A percentile compares a stretch with the other conserved stretches of the same genome.
phyloP scores from a whole-genome alignment of 1,140 invertebrate genomes.

The Heliothis subflexa region DNA sequence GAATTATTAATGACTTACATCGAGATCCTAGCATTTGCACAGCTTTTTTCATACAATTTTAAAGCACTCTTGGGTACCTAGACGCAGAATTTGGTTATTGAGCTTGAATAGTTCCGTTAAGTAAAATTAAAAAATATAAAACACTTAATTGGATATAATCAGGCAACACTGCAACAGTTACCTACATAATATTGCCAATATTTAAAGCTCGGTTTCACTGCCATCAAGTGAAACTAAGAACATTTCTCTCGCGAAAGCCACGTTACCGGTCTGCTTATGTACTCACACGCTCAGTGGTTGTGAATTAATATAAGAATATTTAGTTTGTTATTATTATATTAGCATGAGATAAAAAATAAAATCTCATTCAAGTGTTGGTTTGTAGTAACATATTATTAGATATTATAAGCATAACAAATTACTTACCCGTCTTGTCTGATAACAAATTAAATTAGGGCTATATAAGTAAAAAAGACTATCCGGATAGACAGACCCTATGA shows the following conservation, averaged over 20 bases:
- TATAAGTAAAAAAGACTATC: too few relatives aligned
- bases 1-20: constrained; percentile 52
- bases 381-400: background rate
- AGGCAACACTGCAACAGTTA: background rate
- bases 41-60: constrained; percentile 37
- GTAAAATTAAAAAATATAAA: background rate
- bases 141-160: background rate
- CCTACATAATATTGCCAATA: constrained; percentile 8
- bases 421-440: too few relatives aligned
- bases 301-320: too few relatives aligned
- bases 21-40: constrained; percentile 37
- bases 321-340: too few relatives aligned
- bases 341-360: too few relatives aligned
- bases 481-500: too few relatives aligned
- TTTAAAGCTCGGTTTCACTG: constrained; percentile 70
- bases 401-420: too few relatives aligned
- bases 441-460: too few relatives aligned
- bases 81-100: background rate
- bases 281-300: background rate
- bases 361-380: background rate
- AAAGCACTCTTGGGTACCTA: constrained; percentile 11
- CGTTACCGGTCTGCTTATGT: constrained; percentile 63
- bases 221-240: constrained; percentile 73
- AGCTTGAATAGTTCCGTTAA: too few relatives aligned
- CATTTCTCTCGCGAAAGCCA: constrained; percentile 79